Evolutionary conservation across 2,113 vertebrate species (phyloP).

Genomic region (Elephas maximus): DNA sequence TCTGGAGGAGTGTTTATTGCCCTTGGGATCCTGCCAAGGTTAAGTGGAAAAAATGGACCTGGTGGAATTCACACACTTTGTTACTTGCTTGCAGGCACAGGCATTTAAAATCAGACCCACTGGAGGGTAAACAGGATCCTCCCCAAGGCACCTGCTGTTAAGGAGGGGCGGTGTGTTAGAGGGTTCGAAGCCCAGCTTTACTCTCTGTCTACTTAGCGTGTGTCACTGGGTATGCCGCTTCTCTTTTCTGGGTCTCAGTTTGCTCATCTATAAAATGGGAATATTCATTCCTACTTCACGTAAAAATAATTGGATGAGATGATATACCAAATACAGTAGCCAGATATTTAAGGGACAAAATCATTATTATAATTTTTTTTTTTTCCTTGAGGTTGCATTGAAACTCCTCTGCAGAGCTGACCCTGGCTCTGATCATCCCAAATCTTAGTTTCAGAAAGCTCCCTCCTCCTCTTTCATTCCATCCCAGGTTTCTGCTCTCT

Average conservation of each 20-base stretch:
- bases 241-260: not conserved
- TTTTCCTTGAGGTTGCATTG: not conserved
- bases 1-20: not conserved
- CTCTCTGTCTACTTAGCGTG: not conserved
- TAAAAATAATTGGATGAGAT: not conserved
- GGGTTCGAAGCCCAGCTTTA: not conserved
- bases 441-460: not conserved
- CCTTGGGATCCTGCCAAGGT: constrained; percentile 47
- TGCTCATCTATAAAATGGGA: not conserved
- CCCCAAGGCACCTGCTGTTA: not conserved
- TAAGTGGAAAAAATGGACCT: constrained; percentile 1
- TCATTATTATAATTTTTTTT: not conserved
- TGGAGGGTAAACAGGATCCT: not conserved
- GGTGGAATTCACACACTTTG: not conserved
- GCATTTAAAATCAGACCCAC: not conserved
- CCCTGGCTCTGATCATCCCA: not conserved
- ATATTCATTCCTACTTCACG: not conserved
- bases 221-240: rapidly evolving
- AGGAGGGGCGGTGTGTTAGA: not conserved
- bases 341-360: not conserved
- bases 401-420: not conserved
- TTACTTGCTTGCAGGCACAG: not conserved
- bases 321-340: not conserved
- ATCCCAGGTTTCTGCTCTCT: not conserved
- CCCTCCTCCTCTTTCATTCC: not conserved